Evolutionary conservation across 2,888 invertebrate genomes (phyloP).

Genomic region (Scelioninae gen. 2): DNA sequence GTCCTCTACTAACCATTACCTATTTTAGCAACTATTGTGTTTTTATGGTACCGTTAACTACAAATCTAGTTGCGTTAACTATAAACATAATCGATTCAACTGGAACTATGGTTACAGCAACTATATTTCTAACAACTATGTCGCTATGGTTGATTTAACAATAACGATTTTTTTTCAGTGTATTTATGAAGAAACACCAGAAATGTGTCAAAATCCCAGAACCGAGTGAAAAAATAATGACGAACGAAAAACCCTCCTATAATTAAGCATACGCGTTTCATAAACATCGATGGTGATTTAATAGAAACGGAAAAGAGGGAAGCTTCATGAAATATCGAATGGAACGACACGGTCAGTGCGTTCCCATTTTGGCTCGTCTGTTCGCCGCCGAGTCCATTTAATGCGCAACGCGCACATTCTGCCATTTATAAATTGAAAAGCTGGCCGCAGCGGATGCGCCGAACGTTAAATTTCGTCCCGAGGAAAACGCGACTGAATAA

Average conservation of each 20-base stretch:
- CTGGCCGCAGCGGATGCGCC: constrained; percentile 56
- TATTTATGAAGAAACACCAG: too few relatives aligned
- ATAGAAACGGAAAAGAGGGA: constrained; percentile 40
- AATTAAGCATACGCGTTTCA: constrained; percentile 48
- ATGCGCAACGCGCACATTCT: constrained; percentile 59
- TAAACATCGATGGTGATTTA: constrained; percentile 53
- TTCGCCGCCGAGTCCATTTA: constrained; percentile 53
- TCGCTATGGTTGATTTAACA: too few relatives aligned
- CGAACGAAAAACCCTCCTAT: neutral
- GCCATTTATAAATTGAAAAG: constrained; percentile 60
- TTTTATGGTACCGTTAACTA: too few relatives aligned
- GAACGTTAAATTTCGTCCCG: constrained; percentile 57
- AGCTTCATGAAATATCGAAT: constrained; percentile 50
- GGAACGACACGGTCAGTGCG: constrained; percentile 59
- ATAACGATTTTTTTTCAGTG: too few relatives aligned
- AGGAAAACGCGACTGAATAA: constrained; percentile 48
- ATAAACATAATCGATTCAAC: too few relatives aligned
- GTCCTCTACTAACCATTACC: too few relatives aligned
- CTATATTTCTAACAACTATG: too few relatives aligned
- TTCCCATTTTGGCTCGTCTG: constrained; percentile 54
- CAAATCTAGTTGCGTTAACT: too few relatives aligned
- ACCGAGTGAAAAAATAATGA: too few relatives aligned
- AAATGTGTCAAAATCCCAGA: too few relatives aligned
- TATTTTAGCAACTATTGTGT: too few relatives aligned
- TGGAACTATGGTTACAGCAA: too few relatives aligned